A percentile compares a stretch with the other conserved stretches of the same genome.
These are phyloP conservation scores for Alsophila aescularia DNA, from an alignment of 2,888 invertebrate species.

Conservation along the genomic window DNA sequence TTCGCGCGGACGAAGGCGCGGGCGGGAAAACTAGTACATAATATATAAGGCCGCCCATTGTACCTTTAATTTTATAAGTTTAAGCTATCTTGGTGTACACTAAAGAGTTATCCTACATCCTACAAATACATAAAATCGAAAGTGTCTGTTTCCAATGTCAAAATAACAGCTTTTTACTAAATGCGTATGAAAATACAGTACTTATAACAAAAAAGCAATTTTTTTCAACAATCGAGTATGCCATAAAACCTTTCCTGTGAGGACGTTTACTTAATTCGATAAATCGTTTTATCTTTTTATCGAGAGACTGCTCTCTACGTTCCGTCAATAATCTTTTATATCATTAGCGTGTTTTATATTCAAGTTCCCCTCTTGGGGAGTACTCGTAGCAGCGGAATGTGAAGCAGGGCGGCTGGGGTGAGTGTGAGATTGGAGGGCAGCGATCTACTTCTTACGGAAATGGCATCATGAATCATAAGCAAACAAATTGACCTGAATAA, in stretches of 20 bases:
- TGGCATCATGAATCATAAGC: slow-evolving; percentile 26
- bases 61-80: no score
- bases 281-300: slow-evolving; percentile 33
- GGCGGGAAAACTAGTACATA: no score
- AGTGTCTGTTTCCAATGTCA: no score
- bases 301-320: slow-evolving; percentile 37
- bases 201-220: no score
- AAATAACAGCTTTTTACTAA: no score
- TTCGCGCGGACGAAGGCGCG: no score
- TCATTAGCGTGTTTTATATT: slow-evolving; percentile 65
- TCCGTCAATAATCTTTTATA: slow-evolving; percentile 61
- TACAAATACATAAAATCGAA: no score
- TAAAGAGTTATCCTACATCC: no score
- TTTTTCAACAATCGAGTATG: no score
- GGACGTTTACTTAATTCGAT: slow-evolving; percentile 2
- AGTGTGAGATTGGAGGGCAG: slow-evolving; percentile 24
- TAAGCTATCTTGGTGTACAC: no score
- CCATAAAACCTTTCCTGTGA: slow-evolving; percentile 4
- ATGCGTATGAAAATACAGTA: no score
- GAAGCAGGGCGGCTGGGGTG: slow-evolving; percentile 7
- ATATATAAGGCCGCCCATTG: no score
- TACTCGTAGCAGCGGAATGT: slow-evolving; percentile 14
- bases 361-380: slow-evolving; percentile 38
- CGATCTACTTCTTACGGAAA: slow-evolving; percentile 29
- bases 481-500: slow-evolving; percentile 25